phyloP scores from a whole-genome alignment of 2,888 invertebrate genomes.

The Drosophila subquinaria region DNA sequence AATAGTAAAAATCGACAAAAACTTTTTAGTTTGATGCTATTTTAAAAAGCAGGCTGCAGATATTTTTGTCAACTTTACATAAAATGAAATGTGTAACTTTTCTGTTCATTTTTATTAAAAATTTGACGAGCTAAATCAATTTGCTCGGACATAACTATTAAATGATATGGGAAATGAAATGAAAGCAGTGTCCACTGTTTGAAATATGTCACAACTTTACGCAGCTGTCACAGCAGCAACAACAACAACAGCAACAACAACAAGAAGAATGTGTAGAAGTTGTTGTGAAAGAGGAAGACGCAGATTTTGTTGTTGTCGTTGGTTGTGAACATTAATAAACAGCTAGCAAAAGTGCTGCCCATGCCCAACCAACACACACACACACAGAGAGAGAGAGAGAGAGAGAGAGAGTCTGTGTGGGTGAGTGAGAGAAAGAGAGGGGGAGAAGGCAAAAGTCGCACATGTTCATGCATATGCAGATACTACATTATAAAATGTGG shows the following conservation, averaged over 20 bases:
- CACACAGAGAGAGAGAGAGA: constrained; percentile 3
- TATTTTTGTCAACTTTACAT: too few species aligned
- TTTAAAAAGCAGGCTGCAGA: too few species aligned
- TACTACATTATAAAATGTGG: constrained; percentile 63
- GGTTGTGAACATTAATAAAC: constrained; percentile 53
- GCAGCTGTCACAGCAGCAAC: constrained; percentile 41
- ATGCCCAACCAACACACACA: constrained; percentile 11
- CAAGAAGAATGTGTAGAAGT: background rate
- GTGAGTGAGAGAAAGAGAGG: background rate
- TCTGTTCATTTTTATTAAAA: background rate
- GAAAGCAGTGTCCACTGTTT: constrained; percentile 4
- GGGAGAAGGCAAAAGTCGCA: constrained; percentile 16
- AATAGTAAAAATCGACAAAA: too few species aligned
- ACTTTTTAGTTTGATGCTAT: too few species aligned
- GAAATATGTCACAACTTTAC: constrained; percentile 31
- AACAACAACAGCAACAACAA: constrained; percentile 24
- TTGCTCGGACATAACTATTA: constrained; percentile 16
- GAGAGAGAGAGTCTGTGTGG: background rate
- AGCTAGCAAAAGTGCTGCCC: constrained; percentile 53
- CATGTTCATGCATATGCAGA: constrained; percentile 68
- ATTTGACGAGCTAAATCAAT: constrained; percentile 3
- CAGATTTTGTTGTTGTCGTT: constrained; percentile 39
- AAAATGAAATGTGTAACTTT: too few species aligned
- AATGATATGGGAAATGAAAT: constrained; percentile 6
- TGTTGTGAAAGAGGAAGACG: background rate